These are phyloP conservation scores for Xiphydria camelus DNA, from an alignment of 2,888 invertebrate genomes.

Conservation along the genomic window DNA sequence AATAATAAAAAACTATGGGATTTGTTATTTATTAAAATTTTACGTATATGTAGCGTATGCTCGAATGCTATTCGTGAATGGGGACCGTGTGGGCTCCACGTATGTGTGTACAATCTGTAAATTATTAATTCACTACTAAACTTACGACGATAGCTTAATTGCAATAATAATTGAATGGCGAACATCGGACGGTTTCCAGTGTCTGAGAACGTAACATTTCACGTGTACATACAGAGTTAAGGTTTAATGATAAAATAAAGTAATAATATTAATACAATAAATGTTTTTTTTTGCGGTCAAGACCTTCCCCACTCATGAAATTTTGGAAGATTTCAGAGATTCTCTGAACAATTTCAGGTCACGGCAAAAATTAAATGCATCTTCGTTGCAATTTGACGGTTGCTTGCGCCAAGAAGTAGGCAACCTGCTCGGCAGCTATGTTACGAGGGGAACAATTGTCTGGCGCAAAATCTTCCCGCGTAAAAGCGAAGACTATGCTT, in stretches of 20 bases:
- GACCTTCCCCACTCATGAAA: too few relatives aligned
- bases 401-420: too few relatives aligned
- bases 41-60: conserved; percentile 29
- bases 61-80: conserved; percentile 28
- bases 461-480: too few relatives aligned
- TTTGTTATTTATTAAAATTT: conserved; percentile 40
- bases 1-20: conserved; percentile 8
- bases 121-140: conserved; percentile 46
- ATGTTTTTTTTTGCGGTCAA: too few relatives aligned
- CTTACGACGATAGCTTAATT: conserved; percentile 30
- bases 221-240: conserved; percentile 51
- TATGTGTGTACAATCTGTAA: conserved; percentile 53
- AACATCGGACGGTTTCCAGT: conserved; percentile 8
- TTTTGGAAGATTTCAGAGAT: too few relatives aligned
- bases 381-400: too few relatives aligned
- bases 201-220: conserved; percentile 35
- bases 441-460: too few relatives aligned
- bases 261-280: conserved; percentile 5
- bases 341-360: too few relatives aligned
- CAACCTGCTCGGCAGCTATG: too few relatives aligned
- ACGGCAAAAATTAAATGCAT: too few relatives aligned
- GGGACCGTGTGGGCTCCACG: conserved; percentile 19
- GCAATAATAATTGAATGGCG: conserved; percentile 22
- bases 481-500: too few relatives aligned
- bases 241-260: conserved; percentile 43